Percentiles rank a stretch among this genome's conserved stretches.
phyloP scores from a whole-genome alignment of 1,140 invertebrate genomes.

The Diabrotica undecimpunctata region DNA sequence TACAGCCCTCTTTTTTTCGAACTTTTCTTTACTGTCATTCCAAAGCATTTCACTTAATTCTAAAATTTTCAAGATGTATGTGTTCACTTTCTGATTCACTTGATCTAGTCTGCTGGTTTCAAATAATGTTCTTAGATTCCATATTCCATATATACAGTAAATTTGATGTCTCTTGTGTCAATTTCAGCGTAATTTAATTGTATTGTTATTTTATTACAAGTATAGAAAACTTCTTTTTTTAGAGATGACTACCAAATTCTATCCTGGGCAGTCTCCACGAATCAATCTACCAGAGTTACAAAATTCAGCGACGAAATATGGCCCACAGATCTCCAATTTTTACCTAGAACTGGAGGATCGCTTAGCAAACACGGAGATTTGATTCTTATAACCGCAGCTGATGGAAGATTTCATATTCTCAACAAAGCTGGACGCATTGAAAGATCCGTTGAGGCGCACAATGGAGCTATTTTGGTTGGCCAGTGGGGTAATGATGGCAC shows the following conservation, averaged over 20 bases:
- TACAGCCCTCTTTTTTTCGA: too few species aligned
- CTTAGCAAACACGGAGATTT: conserved; percentile 74
- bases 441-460: conserved; percentile 88
- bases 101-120: too few species aligned
- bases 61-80: too few species aligned
- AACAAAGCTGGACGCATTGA: conserved; percentile 88
- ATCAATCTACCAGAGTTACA: conserved; percentile 71
- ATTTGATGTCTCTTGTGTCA: too few species aligned
- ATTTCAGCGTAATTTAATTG: too few species aligned
- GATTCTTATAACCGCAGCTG: conserved; percentile 83
- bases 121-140: too few species aligned
- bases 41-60: too few species aligned
- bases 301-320: conserved; percentile 79
- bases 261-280: conserved; percentile 80
- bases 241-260: conserved; percentile 90
- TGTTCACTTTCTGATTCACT: too few species aligned
- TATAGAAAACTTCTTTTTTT: conserved; percentile 28
- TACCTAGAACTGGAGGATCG: conserved; percentile 53
- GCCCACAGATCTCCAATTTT: conserved; percentile 85
- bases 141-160: too few species aligned
- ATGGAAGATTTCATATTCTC: conserved; percentile 88
- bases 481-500: conserved; percentile 92
- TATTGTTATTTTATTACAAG: too few species aligned
- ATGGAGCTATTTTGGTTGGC: conserved; percentile 80
- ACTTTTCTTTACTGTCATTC: too few species aligned